phyloP scores from a whole-genome alignment of 92 coral and sea anemone species.

The Porites rus region DNA sequence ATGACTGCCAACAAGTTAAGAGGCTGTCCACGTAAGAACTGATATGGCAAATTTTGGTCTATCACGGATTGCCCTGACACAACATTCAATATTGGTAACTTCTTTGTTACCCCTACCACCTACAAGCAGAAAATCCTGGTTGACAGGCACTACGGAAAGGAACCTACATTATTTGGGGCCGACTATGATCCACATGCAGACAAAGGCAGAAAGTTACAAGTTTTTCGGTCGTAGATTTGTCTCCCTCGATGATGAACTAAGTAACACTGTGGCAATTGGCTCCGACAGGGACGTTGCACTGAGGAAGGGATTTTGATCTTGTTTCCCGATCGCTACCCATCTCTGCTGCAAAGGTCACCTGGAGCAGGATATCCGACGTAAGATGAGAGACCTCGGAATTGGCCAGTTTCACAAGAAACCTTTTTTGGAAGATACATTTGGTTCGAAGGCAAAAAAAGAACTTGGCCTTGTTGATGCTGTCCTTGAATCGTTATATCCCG shows the following conservation, averaged over 20 bases:
- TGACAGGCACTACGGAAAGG: constrained; percentile 33
- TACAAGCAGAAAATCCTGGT: constrained; percentile 30
- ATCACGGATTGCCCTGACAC: too few relatives aligned
- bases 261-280: constrained; percentile 24
- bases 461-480: constrained; percentile 14
- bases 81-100: constrained; percentile 47
- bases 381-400: constrained; percentile 3
- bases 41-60: too few relatives aligned
- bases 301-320: constrained; percentile 31
- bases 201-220: constrained; percentile 23
- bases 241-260: constrained; percentile 3
- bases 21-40: too few relatives aligned
- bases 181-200: constrained; percentile 22
- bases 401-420: neutral
- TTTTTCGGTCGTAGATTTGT: neutral
- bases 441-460: constrained; percentile 21
- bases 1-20: too few relatives aligned
- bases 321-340: constrained; percentile 16
- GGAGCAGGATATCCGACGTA: constrained; percentile 29
- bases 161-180: constrained; percentile 50
- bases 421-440: constrained; percentile 27
- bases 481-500: constrained; percentile 7
- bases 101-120: constrained; percentile 48
- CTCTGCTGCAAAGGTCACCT: constrained; percentile 31
- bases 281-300: constrained; percentile 53